These are phyloP conservation scores for Therioaphis trifolii DNA, from an alignment of 2,888 invertebrate species.

Conservation along the genomic window DNA sequence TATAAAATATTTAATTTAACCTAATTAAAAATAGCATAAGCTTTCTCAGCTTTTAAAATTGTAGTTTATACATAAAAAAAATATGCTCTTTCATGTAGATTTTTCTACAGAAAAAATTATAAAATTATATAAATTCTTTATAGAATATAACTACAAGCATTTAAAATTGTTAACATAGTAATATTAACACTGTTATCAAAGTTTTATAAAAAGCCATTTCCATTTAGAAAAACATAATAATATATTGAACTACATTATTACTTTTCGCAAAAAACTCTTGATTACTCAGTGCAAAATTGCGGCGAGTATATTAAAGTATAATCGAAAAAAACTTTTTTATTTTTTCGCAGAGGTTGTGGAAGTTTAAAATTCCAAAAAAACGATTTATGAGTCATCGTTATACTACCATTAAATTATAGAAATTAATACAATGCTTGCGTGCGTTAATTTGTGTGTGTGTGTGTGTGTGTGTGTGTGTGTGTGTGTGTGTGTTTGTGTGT, in stretches of 20 bases:
- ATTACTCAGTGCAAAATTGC: not conserved
- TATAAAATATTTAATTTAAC: not conserved
- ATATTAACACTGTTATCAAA: not conserved
- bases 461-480: too few species aligned
- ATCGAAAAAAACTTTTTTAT: not conserved
- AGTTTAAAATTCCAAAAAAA: not conserved
- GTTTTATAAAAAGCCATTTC: not conserved
- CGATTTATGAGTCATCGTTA: not conserved
- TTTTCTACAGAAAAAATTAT: too few species aligned
- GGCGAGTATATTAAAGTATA: not conserved
- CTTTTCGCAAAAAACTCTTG: not conserved
- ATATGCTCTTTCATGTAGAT: not conserved
- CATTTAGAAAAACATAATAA: not conserved
- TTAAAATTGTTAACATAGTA: not conserved
- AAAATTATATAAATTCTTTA: too few species aligned
- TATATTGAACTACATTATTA: not conserved
- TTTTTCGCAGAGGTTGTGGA: fast-evolving
- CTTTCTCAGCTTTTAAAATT: too few species aligned
- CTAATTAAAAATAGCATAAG: too few species aligned
- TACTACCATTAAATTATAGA: not conserved
- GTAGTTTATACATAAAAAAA: too few species aligned
- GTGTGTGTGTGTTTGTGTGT: too few species aligned
- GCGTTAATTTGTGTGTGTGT: too few species aligned
- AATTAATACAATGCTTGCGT: not conserved
- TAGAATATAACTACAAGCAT: too few species aligned